These are phyloP conservation scores for Seriola quinqueradiata DNA, from an alignment of 2,113 vertebrate genomes.

Conservation along the genomic window DNA sequence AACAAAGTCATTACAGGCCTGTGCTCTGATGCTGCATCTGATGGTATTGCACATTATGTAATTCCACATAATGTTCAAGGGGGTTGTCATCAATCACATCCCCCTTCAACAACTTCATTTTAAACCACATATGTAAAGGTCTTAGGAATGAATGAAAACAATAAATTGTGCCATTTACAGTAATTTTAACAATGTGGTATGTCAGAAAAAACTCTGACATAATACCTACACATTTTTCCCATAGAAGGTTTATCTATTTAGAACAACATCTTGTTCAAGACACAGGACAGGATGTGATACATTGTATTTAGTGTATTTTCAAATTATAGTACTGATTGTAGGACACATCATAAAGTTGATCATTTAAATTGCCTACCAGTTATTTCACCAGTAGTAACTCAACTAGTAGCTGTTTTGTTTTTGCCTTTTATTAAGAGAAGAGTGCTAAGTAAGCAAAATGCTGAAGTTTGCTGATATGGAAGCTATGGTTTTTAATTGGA, in stretches of 20 bases:
- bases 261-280: neutral
- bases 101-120: neutral
- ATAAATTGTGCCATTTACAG: neutral
- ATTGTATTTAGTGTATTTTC: neutral
- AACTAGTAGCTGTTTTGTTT: neutral
- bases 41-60: slow-evolving; percentile 20
- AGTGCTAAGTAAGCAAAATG: neutral
- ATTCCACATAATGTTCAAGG: neutral
- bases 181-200: neutral
- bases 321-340: neutral
- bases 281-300: neutral
- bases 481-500: slow-evolving; percentile 30
- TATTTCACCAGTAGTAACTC: neutral
- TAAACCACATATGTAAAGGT: neutral
- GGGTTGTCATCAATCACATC: slow-evolving; percentile 1
- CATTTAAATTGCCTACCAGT: neutral
- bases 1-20: slow-evolving; percentile 37
- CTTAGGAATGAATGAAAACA: neutral
- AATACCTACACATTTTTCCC: neutral
- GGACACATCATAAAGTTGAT: neutral
- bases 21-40: slow-evolving; percentile 13
- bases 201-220: neutral
- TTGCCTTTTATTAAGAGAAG: neutral
- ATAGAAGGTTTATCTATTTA: neutral
- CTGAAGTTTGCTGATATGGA: neutral